Percentiles rank a stretch among this genome's conserved stretches.
These are phyloP conservation scores for Adelognathus sp. DNA, from an alignment of 2,888 invertebrate genomes.

Conservation along the genomic window DNA sequence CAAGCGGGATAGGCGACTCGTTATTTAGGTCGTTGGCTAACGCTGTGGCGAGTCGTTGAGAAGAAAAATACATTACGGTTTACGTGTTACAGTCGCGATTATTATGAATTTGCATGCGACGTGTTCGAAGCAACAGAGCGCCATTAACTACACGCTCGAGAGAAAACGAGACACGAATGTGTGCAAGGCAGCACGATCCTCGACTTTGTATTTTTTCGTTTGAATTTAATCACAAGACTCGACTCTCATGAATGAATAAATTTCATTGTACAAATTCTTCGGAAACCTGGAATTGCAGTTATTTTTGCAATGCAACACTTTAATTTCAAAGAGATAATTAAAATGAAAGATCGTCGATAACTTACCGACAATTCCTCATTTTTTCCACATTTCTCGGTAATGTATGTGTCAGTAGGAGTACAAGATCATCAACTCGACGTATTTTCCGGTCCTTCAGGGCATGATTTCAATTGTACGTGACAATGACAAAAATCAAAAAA, in stretches of 20 bases:
- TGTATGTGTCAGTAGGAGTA: too few relatives aligned
- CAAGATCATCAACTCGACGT: too few relatives aligned
- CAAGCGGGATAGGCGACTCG: neutral
- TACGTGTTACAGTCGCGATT: slow-evolving; percentile 29
- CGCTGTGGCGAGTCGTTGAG: slow-evolving; percentile 9
- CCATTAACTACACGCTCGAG: slow-evolving; percentile 25
- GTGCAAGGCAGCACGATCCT: neutral
- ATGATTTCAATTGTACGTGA: too few relatives aligned
- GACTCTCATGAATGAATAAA: neutral
- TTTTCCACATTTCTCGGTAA: too few relatives aligned
- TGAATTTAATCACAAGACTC: neutral
- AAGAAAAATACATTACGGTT: slow-evolving; percentile 13
- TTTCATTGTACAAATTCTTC: neutral
- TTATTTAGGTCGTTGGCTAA: slow-evolving; percentile 32
- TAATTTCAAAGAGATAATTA: neutral
- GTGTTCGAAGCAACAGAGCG: slow-evolving; percentile 5
- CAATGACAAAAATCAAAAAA: too few relatives aligned
- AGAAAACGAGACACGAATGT: slow-evolving; percentile 16
- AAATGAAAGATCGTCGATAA: neutral
- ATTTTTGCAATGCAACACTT: too few relatives aligned
- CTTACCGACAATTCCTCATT: too few relatives aligned
- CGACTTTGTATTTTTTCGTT: neutral
- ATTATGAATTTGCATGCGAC: slow-evolving; percentile 38
- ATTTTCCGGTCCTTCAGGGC: too few relatives aligned
- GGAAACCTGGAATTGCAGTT: neutral